A percentile compares a stretch with the other conserved stretches of the same genome.
Conservation (phyloP, 1,140 invertebrate genomes). For the Caenorhabditis inopinata region DNA sequence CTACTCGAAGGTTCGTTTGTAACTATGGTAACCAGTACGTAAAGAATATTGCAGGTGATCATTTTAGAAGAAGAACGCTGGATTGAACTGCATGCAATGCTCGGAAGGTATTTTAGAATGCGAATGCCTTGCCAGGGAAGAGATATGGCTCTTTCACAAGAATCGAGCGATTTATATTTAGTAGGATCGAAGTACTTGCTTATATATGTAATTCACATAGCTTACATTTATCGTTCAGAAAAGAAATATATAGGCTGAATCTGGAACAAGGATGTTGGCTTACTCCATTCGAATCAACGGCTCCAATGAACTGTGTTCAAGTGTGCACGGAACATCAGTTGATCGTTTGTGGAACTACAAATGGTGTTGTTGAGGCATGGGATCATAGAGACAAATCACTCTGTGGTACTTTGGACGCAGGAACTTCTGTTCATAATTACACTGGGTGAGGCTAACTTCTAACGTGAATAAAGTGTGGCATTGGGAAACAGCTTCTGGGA, state of each 20-base stretch:
- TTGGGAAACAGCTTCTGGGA: no score
- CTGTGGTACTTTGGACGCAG: constrained; percentile 83
- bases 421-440: constrained; percentile 69
- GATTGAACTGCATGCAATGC: constrained; percentile 89
- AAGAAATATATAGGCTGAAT: constrained; percentile 91
- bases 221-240: constrained; percentile 69
- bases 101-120: constrained; percentile 84
- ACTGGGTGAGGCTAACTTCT: background rate
- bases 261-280: constrained; percentile 91
- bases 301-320: constrained; percentile 77
- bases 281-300: constrained; percentile 77
- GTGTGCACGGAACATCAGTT: constrained; percentile 87
- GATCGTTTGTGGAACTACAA: constrained; percentile 72
- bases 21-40: background rate
- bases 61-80: constrained; percentile 75
- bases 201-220: background rate
- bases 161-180: constrained; percentile 86
- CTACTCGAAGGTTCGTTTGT: constrained; percentile 68
- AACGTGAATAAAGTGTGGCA: constrained; percentile 32
- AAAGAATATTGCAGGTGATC: constrained; percentile 68
- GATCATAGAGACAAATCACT: constrained; percentile 79
- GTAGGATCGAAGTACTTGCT: constrained; percentile 79
- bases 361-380: constrained; percentile 92
- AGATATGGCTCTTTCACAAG: constrained; percentile 86
- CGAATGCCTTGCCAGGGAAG: constrained; percentile 91